Evolutionary conservation across 2,888 invertebrate genomes (phyloP), one percentile per base, ranked within the genome.

Genomic region (Parnassius mnemosyne): DNA sequence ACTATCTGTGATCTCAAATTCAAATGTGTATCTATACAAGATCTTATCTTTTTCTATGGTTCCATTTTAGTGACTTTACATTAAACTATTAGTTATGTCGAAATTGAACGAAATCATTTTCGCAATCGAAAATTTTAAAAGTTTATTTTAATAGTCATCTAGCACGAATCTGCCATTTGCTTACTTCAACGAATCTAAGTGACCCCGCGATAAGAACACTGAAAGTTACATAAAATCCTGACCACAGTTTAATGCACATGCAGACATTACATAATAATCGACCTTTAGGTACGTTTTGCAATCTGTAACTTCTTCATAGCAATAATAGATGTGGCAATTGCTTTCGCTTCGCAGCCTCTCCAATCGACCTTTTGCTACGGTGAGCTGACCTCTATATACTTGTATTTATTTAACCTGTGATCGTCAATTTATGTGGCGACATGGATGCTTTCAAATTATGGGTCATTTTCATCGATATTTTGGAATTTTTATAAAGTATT

Each of bases 311-410:
- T 61, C 61, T 61, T 47, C 52, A 57, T 57, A 55, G 54, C 54
- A 63, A 58, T 63, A 63, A 63, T 63, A 52, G 59, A 63, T 63
- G 63, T 63, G 51, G 63, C 59, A 63, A 63, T 63, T 63, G 63
- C 63, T 63, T 63, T 63, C 63, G 63, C 63, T 56, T 59, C 52
- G 50, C 54, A 12, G 54, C 55, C 59, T 52, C 63, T 56, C 46
- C 34, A 47, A 20, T 25, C 56, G 55, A 59, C 59, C 49, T 63
- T 51, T 59, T 42, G 49, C 55, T 50, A 50, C 43, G 56, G 13
- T 63, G 51, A 52, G 51, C 50, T 55, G 59, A 63, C 59, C 63
- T 63, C 59, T 59, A 25, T 16, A 51, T 25, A 25, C 7, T 25
- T 59, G 42, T 62, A 16, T 63, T 54, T 51, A 50, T 63, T 55